These are phyloP conservation scores for Brachyhypopomus occidentalis DNA, from an alignment of 2,113 vertebrate species.

Conservation along the genomic window DNA sequence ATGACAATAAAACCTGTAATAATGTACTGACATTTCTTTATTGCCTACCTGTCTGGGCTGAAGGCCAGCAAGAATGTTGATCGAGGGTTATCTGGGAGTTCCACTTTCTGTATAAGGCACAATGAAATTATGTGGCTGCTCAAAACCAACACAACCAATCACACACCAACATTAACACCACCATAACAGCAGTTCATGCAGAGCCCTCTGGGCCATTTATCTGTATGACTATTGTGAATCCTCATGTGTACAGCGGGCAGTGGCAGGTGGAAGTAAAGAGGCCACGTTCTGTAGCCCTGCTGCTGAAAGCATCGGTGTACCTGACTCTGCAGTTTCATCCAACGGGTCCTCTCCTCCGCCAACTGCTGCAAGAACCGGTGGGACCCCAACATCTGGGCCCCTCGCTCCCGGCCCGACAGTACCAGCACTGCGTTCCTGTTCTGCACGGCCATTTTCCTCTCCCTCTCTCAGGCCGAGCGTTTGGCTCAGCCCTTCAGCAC, in stretches of 20 bases:
- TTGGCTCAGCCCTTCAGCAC: conserved; percentile 50
- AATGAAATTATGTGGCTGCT: conserved; percentile 49
- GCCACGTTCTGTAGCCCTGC: not conserved
- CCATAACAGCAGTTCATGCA: no score
- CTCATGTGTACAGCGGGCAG: not conserved
- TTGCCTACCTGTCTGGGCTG: conserved; percentile 93
- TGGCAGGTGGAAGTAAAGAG: not conserved
- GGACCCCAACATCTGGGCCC: conserved; percentile 85
- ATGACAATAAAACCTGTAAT: not conserved
- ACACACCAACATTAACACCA: not conserved
- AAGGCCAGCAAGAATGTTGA: conserved; percentile 98
- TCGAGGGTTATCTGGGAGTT: conserved; percentile 97
- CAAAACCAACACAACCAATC: not conserved
- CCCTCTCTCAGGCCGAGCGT: conserved; percentile 14
- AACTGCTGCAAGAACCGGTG: conserved; percentile 93
- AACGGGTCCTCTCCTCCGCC: conserved; percentile 96
- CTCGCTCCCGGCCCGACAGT: conserved; percentile 89
- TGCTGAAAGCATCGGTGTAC: conserved; percentile 65
- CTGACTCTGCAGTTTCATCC: conserved; percentile 99
- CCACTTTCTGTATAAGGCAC: conserved; percentile 89
- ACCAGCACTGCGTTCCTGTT: conserved; percentile 97
- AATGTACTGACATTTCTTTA: not conserved
- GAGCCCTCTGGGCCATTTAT: not conserved
- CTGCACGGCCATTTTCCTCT: conserved; percentile 84
- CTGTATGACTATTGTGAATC: not conserved